phyloP scores from a whole-genome alignment of 30 jellyfish, hydroid and myxozoan genomes.

The Rhopilema esculentum region DNA sequence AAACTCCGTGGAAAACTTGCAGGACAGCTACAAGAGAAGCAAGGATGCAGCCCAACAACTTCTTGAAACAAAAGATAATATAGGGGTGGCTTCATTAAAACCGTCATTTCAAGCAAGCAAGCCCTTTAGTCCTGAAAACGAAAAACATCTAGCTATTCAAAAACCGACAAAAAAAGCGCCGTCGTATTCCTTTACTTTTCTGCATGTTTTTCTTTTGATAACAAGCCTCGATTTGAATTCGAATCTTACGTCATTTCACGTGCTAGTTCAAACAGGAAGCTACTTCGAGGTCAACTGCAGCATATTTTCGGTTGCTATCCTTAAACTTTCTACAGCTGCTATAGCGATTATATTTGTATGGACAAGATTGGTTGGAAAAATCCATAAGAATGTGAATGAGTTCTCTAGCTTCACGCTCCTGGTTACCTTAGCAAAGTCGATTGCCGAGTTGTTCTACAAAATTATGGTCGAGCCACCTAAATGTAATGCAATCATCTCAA shows the following conservation, averaged over 20 bases:
- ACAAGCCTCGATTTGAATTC: slow-evolving; percentile 50
- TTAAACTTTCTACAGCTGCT: background rate
- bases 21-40: background rate
- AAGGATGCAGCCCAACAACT: too few species aligned
- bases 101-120: too few species aligned
- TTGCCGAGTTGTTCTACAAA: background rate
- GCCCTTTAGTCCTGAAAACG: background rate
- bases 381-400: slow-evolving; percentile 12
- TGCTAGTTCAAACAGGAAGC: slow-evolving; percentile 21
- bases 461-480: slow-evolving; percentile 50
- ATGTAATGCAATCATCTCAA: background rate
- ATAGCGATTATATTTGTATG: slow-evolving; percentile 9
- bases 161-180: slow-evolving; percentile 14
- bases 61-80: too few species aligned
- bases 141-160: background rate
- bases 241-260: slow-evolving; percentile 23
- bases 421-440: slow-evolving; percentile 6
- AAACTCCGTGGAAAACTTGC: background rate
- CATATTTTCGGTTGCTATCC: background rate
- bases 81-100: too few species aligned
- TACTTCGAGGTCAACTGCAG: slow-evolving; percentile 3
- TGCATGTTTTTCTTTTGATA: slow-evolving; percentile 17
- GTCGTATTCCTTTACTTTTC: slow-evolving; percentile 27
- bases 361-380: slow-evolving; percentile 14
- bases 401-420: slow-evolving; percentile 5